These are phyloP conservation scores for Charina bottae DNA, from an alignment of 2,113 vertebrate species.

Conservation along the genomic window DNA sequence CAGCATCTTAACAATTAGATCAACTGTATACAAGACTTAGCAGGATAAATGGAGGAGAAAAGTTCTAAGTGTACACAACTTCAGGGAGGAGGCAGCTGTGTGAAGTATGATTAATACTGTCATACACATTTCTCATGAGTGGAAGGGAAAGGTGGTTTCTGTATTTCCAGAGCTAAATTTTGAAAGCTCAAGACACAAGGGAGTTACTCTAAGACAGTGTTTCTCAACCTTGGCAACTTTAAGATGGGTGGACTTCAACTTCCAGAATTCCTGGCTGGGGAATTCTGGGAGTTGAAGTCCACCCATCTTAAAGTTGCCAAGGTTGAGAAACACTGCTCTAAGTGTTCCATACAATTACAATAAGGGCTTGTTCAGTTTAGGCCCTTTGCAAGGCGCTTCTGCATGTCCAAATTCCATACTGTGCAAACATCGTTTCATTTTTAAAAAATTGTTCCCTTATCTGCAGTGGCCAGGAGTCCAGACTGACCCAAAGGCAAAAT, in stretches of 20 bases:
- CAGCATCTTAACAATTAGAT: conserved; percentile 40
- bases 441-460: background rate
- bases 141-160: background rate
- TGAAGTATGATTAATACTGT: conserved; percentile 8
- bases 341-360: conserved; percentile 19
- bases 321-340: too few species aligned
- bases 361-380: fast-evolving
- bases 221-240: too few species aligned
- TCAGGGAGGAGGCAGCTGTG: background rate
- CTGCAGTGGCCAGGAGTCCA: background rate
- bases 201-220: background rate
- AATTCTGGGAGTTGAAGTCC: too few species aligned
- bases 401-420: fast-evolving
- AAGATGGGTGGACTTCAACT: too few species aligned
- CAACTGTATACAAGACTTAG: conserved; percentile 35
- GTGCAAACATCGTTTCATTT: conserved; percentile 4
- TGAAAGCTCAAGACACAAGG: background rate
- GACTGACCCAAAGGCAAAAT: background rate
- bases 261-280: too few species aligned
- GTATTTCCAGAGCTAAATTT: fast-evolving
- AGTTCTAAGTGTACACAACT: conserved; percentile 7
- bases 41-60: background rate
- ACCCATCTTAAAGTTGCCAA: too few species aligned
- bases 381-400: background rate
- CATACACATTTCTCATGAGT: background rate